phyloP scores from a whole-genome alignment of 53 echinoderm and acorn worm species.

The Astropecten irregularis region DNA sequence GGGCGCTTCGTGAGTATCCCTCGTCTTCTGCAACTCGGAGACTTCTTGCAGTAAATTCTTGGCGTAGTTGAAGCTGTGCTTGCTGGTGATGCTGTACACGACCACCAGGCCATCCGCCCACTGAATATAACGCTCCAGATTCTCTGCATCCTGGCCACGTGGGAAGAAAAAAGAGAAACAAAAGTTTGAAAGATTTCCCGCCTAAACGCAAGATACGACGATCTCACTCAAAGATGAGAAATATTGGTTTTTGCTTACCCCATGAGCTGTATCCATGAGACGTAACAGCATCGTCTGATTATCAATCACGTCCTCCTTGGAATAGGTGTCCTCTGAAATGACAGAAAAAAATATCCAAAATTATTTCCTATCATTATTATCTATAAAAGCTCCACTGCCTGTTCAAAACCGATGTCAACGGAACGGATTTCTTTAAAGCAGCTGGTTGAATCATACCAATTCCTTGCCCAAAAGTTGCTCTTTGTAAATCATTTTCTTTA shows the following conservation, averaged over 20 bases:
- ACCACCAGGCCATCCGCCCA: slow-evolving; percentile 92
- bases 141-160: slow-evolving; percentile 75
- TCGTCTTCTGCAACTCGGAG: slow-evolving; percentile 85
- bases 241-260: slow-evolving; percentile 50
- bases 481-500: no score
- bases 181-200: background rate
- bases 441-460: no score
- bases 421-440: no score
- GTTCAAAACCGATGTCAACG: no score
- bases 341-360: slow-evolving; percentile 14
- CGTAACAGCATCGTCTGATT: slow-evolving; percentile 80
- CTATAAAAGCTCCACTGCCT: background rate
- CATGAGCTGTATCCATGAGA: slow-evolving; percentile 89
- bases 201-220: no score
- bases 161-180: background rate
- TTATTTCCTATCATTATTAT: background rate
- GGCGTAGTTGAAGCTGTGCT: slow-evolving; percentile 88
- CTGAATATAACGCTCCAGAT: slow-evolving; percentile 80
- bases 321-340: slow-evolving; percentile 90
- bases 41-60: slow-evolving; percentile 88
- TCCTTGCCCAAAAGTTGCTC: no score
- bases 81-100: slow-evolving; percentile 93
- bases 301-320: slow-evolving; percentile 89
- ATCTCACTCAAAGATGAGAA: no score
- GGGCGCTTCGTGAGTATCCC: slow-evolving; percentile 83